These are phyloP conservation scores for Gadus macrocephalus DNA, from an alignment of 2,113 vertebrate species.

Conservation along the genomic window DNA sequence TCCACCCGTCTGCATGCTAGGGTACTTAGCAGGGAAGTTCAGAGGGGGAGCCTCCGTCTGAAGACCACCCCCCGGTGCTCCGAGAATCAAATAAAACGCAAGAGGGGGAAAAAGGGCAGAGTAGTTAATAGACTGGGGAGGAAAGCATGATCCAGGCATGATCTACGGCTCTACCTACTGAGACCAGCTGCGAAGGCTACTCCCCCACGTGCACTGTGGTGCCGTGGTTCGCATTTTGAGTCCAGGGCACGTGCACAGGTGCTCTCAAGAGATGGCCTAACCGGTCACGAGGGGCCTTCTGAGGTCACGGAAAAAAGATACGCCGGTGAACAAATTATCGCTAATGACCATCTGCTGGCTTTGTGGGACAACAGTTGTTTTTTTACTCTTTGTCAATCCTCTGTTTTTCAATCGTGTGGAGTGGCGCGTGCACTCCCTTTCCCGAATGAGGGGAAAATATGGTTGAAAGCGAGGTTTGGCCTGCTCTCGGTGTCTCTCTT, in stretches of 20 bases:
- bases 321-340: constrained; percentile 30
- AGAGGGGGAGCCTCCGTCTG: too few relatives aligned
- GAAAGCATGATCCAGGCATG: constrained; percentile 2
- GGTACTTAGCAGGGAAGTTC: too few relatives aligned
- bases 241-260: constrained; percentile 38
- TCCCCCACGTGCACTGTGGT: too few relatives aligned
- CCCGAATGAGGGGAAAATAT: constrained; percentile 20
- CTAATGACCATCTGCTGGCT: constrained; percentile 45
- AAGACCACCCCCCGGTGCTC: too few relatives aligned
- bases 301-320: constrained; percentile 53
- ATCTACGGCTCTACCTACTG: constrained; percentile 29
- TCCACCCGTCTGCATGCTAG: too few relatives aligned
- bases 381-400: constrained; percentile 36
- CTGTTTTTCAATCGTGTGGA: constrained; percentile 24
- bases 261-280: constrained; percentile 49
- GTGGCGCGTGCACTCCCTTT: constrained; percentile 17
- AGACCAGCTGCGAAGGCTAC: constrained; percentile 43
- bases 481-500: constrained; percentile 12
- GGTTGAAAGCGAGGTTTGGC: constrained; percentile 7
- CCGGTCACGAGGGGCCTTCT: constrained; percentile 41
- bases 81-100: too few relatives aligned
- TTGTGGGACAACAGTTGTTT: constrained; percentile 33
- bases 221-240: not conserved
- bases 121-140: not conserved
- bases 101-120: not conserved